Base-by-base conservation (phyloP, 2,113 vertebrate genomes). In the Varanus komodoensis region DNA sequence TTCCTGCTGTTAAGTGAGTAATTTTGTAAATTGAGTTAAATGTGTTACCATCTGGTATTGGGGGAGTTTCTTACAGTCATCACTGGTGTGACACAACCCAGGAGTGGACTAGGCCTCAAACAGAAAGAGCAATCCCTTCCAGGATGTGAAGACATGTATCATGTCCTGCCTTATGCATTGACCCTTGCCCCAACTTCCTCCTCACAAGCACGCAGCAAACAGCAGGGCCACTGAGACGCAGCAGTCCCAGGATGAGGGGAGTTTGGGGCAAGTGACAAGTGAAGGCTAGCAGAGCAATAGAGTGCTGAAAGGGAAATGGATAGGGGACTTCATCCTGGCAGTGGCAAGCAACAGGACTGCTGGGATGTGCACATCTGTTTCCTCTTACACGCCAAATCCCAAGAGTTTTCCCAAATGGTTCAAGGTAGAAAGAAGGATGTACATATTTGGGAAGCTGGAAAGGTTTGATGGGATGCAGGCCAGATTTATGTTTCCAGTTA, bases 61-160 rank as follows among this genome's bases (percentile, higher is more conserved):
- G 77, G 89, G 86, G 94, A 92, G 25, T 93, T 96, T 94, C 92
- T 92, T 79, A 92, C 2, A 3, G 48, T 91, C 92, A 95, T 95
- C 94, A 54, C 21, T 11, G 71, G 27, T 92, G 89, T 83, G 23
- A 1, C 79, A 81, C 86, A 34, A 71, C 85, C 82, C 34, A 87
- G 87, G 86, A 84, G 89, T 29, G 80, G 92, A 23, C 88, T 71
- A 92, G 86, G 69, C n/a, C 52, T 38, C 0, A n/a, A 9, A 71
- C 8, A 89, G 67, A 0, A 86, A 92, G 54, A 38, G 94, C 87
- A 17, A 89, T 61, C 71, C 81, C n/a, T 71, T 21, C 57, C 14
- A 57, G 38, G 32, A 82, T 93, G 82, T 82, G 86, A 96, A 94
- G 6, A 6, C 7, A 25, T 48, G 82, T 82, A 85, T 89, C n/a